A percentile compares a stretch with the other conserved stretches of the same genome.
Evolutionary conservation across 2,888 invertebrate species (phyloP).

Genomic region (Tiliacea citrago): DNA sequence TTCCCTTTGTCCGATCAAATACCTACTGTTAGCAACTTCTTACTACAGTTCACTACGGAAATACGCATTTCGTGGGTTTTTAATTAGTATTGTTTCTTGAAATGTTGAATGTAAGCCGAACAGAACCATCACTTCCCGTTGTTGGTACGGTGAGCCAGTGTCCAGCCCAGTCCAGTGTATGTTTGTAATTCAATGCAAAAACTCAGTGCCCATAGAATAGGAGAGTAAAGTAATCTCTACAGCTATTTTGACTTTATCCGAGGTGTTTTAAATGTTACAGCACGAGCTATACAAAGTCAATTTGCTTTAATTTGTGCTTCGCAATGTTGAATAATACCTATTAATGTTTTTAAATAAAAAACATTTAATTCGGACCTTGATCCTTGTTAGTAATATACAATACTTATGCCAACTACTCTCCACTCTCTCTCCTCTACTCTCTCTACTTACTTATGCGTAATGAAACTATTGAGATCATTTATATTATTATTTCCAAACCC

Average conservation of each 20-base stretch:
- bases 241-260: no score
- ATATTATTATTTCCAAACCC: neutral
- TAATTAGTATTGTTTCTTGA: constrained; percentile 16
- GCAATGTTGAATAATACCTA: constrained; percentile 2
- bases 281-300: neutral
- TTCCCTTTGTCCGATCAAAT: neutral
- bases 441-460: no score
- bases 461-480: neutral
- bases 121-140: neutral
- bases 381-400: no score
- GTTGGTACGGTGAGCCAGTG: constrained; percentile 3
- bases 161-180: neutral
- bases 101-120: neutral
- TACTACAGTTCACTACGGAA: constrained; percentile 14
- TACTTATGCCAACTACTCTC: no score
- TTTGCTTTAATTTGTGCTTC: constrained; percentile 4
- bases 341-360: no score
- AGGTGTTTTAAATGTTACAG: neutral
- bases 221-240: neutral
- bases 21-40: neutral
- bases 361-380: no score
- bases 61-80: neutral
- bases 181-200: neutral
- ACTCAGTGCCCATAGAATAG: neutral
- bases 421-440: no score